Conservation (phyloP, 2,113 vertebrate genomes). For the Condylura cristata region DNA sequence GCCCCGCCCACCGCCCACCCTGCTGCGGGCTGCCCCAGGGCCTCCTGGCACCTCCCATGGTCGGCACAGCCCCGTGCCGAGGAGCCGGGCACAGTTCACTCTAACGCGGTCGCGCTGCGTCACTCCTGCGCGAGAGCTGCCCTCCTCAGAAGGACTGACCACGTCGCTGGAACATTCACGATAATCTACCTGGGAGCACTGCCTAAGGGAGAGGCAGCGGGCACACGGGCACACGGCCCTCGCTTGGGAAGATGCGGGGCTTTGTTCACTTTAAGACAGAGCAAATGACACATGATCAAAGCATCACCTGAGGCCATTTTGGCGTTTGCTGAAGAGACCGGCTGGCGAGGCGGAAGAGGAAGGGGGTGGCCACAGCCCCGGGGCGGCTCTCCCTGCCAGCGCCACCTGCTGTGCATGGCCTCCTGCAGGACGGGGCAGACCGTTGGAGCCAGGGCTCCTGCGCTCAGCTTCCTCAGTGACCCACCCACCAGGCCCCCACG, state of each 20-base stretch:
- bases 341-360: slow-evolving; percentile 89
- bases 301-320: slow-evolving; percentile 86
- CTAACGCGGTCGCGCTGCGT: too few relatives aligned
- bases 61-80: too few relatives aligned
- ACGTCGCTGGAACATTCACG: too few relatives aligned
- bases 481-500: fast-evolving
- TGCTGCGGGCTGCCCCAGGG: too few relatives aligned
- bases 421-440: slow-evolving; percentile 83
- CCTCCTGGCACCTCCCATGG: too few relatives aligned
- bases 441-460: background rate
- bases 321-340: slow-evolving; percentile 80
- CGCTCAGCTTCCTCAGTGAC: background rate
- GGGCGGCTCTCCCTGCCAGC: slow-evolving; percentile 79
- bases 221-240: background rate
- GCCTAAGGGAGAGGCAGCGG: background rate
- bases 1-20: background rate
- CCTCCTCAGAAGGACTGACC: too few relatives aligned
- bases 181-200: too few relatives aligned
- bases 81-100: too few relatives aligned
- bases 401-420: slow-evolving; percentile 92
- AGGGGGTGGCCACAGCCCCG: slow-evolving; percentile 75
- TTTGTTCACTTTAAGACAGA: slow-evolving; percentile 33
- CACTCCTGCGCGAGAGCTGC: too few relatives aligned
- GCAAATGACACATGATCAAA: background rate
- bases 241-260: background rate